Percentiles rank a stretch among this genome's conserved stretches.
Conservation (phyloP, 2,797 vertebrate species). For the Tauraco hartlaubi region DNA sequence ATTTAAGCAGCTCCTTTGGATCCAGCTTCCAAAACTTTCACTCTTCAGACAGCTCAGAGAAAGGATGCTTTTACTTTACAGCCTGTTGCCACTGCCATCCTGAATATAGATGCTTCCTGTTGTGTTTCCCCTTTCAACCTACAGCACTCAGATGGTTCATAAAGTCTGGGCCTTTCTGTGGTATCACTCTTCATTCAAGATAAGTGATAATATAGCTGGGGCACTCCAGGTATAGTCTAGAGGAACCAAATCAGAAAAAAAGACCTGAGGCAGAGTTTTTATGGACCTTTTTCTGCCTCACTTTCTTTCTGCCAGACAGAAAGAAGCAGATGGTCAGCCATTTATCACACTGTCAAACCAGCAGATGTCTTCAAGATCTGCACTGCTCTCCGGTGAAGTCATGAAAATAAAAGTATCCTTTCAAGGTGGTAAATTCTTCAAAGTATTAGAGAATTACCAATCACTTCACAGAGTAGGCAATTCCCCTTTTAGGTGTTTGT, state of each 20-base stretch:
- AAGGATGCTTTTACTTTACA: neutral
- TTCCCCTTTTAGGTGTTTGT: neutral
- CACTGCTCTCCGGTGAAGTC: neutral
- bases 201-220: neutral
- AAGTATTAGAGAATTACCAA: neutral
- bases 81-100: neutral
- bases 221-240: neutral
- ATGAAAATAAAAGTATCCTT: neutral
- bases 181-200: neutral
- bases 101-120: neutral
- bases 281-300: rapidly evolving
- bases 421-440: neutral
- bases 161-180: neutral
- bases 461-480: neutral
- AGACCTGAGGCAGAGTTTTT: neutral
- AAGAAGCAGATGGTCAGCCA: neutral
- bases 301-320: neutral
- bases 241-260: neutral
- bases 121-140: neutral
- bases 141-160: neutral
- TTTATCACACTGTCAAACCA: neutral
- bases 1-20: conserved; percentile 17
- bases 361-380: neutral
- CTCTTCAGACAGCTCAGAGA: conserved; percentile 20
- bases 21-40: neutral